These are phyloP conservation scores for Fistularia tabacaria DNA, from an alignment of 2,797 vertebrate species.

Conservation along the genomic window DNA sequence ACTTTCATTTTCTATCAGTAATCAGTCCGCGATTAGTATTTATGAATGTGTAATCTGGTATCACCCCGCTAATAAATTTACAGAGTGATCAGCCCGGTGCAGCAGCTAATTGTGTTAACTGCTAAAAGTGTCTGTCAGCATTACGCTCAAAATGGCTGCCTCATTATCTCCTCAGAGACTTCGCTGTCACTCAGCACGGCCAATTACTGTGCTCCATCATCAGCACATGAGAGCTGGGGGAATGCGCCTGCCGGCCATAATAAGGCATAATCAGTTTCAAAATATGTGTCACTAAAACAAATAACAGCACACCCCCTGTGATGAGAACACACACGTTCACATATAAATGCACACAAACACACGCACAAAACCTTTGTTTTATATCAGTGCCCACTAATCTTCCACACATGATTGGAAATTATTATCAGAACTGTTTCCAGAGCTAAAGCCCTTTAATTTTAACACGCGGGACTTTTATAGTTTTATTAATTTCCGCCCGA, in stretches of 20 bases:
- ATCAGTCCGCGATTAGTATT: conserved; percentile 41
- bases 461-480: neutral
- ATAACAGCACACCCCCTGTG: neutral
- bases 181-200: conserved; percentile 44
- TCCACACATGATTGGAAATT: conserved; percentile 10
- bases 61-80: conserved; percentile 38
- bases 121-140: conserved; percentile 46
- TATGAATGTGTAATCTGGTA: conserved; percentile 39
- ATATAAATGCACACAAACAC: no score
- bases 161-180: conserved; percentile 52
- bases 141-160: conserved; percentile 50
- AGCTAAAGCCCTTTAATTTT: conserved; percentile 4
- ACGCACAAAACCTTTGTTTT: neutral
- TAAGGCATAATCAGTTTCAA: conserved; percentile 29
- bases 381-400: conserved; percentile 1
- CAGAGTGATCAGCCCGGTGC: conserved; percentile 30
- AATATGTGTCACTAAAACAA: conserved; percentile 16
- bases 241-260: conserved; percentile 17
- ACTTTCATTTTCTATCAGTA: conserved; percentile 26
- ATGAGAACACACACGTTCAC: neutral
- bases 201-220: conserved; percentile 52
- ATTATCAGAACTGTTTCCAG: conserved; percentile 15
- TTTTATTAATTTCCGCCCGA: neutral
- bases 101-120: conserved; percentile 45
- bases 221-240: conserved; percentile 28